These are phyloP conservation scores for Ridgeia piscesae DNA, from an alignment of 1,140 invertebrate genomes.

Conservation along the genomic window DNA sequence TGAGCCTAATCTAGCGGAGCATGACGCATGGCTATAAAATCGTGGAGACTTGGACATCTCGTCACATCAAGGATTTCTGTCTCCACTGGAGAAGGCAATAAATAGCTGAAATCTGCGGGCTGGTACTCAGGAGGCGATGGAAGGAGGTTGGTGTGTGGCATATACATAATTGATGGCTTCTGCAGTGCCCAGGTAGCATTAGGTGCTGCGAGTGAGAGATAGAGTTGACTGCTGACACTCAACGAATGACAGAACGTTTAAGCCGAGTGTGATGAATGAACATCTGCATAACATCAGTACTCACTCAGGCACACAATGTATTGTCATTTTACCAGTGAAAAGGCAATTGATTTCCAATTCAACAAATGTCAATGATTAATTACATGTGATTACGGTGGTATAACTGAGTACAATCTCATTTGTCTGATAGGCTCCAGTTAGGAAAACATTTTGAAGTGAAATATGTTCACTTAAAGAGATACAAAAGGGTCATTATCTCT, in stretches of 20 bases:
- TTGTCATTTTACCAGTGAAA: not conserved
- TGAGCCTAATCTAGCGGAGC: not conserved
- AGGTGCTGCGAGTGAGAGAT: not conserved
- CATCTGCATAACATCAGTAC: not conserved
- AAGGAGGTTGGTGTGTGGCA: not conserved
- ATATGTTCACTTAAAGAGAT: no score
- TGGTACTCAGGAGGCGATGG: not conserved
- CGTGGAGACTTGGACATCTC: not conserved
- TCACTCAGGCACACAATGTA: not conserved
- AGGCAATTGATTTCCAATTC: no score
- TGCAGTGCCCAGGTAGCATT: not conserved
- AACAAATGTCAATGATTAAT: no score
- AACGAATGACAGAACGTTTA: not conserved
- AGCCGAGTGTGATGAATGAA: not conserved
- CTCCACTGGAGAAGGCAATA: not conserved
- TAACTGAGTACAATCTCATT: no score
- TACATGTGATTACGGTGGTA: no score
- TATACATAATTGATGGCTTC: not conserved
- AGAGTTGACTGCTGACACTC: not conserved
- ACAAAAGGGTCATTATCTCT: no score
- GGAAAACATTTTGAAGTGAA: no score
- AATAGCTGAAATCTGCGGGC: not conserved
- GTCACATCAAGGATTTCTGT: not conserved
- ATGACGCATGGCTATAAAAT: not conserved
- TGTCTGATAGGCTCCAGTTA: no score